These are phyloP conservation scores for Atta colombica DNA, from an alignment of 1,140 invertebrate species.

Conservation along the genomic window DNA sequence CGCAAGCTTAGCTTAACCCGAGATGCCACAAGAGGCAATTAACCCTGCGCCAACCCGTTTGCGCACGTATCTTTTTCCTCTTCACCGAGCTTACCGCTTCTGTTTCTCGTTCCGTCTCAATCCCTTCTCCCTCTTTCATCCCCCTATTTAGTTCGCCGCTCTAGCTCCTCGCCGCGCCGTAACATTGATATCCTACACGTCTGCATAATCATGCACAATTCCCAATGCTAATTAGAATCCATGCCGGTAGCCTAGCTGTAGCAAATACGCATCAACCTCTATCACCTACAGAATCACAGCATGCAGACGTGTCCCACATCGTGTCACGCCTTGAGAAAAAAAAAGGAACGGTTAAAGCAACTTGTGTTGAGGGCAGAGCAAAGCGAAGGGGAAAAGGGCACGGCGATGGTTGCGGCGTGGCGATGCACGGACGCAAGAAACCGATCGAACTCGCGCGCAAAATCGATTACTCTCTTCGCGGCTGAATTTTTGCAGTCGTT, in stretches of 20 bases:
- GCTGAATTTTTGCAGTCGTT: slow-evolving; percentile 48
- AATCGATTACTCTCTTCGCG: slow-evolving; percentile 52
- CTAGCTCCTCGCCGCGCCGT: slow-evolving; percentile 51
- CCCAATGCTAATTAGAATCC: slow-evolving; percentile 85
- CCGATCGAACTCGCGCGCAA: slow-evolving; percentile 50
- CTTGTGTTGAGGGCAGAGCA: slow-evolving; percentile 24
- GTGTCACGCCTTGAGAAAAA: slow-evolving; percentile 39
- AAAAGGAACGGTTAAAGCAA: slow-evolving; percentile 27
- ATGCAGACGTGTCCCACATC: slow-evolving; percentile 54
- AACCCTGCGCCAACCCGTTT: slow-evolving; percentile 82
- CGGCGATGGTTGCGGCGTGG: neutral
- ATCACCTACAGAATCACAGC: slow-evolving; percentile 70
- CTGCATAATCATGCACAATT: slow-evolving; percentile 85
- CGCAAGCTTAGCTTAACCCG: slow-evolving; percentile 79
- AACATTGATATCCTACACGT: slow-evolving; percentile 81
- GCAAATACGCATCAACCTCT: slow-evolving; percentile 81
- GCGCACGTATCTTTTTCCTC: slow-evolving; percentile 61
- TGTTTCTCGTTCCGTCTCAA: slow-evolving; percentile 64
- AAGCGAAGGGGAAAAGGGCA: slow-evolving; percentile 14
- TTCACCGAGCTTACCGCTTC: slow-evolving; percentile 21
- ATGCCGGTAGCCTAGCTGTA: slow-evolving; percentile 67
- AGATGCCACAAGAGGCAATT: slow-evolving; percentile 85
- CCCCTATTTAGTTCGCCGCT: slow-evolving; percentile 27
- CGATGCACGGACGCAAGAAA: slow-evolving; percentile 43
- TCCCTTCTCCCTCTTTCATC: slow-evolving; percentile 45